These are phyloP conservation scores for Scaptomyza cyrtandrae DNA, from an alignment of 2,888 invertebrate genomes.

Conservation along the genomic window DNA sequence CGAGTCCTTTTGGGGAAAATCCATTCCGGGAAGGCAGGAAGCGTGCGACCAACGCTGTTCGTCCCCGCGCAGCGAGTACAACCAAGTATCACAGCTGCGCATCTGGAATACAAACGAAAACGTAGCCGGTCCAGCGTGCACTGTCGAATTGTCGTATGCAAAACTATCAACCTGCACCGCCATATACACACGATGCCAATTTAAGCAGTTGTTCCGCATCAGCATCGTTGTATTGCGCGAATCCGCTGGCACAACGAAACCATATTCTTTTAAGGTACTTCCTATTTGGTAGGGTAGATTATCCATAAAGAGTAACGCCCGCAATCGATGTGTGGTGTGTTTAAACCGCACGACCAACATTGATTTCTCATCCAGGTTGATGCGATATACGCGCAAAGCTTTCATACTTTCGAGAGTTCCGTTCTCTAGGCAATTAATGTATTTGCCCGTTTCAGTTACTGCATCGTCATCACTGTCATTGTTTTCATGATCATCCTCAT, in stretches of 20 bases:
- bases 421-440: background rate
- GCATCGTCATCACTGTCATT: background rate
- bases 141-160: background rate
- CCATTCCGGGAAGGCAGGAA: conserved; percentile 39
- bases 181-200: conserved; percentile 36
- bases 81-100: conserved; percentile 62
- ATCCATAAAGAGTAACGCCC: conserved; percentile 19
- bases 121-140: conserved; percentile 41
- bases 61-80: background rate
- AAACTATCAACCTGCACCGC: conserved; percentile 24
- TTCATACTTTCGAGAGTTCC: conserved; percentile 10
- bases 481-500: background rate
- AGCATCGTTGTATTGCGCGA: conserved; percentile 30
- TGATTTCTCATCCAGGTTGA: conserved; percentile 28
- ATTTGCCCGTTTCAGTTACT: conserved; percentile 20
- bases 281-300: conserved; percentile 18
- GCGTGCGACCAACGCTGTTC: conserved; percentile 22
- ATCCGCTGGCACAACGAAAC: conserved; percentile 31
- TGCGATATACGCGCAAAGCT: conserved; percentile 43
- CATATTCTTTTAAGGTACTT: background rate
- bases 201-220: conserved; percentile 53
- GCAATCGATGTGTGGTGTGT: conserved; percentile 36
- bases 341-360: conserved; percentile 53
- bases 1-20: background rate
- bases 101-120: conserved; percentile 56